Base-by-base conservation (phyloP, 2,888 invertebrate genomes). In the Onthophagus sagittarius region DNA sequence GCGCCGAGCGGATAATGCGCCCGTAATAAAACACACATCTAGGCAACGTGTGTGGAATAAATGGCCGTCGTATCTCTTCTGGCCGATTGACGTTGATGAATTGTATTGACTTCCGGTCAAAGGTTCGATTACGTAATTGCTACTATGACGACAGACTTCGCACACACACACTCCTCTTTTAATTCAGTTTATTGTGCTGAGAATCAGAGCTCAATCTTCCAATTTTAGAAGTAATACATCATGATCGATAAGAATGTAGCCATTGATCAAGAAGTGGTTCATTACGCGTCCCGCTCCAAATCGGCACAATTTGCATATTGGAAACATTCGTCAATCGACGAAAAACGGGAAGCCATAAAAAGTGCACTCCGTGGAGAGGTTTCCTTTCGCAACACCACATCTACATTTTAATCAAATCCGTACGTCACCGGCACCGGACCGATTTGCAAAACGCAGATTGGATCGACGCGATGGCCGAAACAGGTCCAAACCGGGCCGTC, bases 21-120 rank as follows among this genome's bases (percentile, higher is more conserved):
- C 71, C 70, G 72, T 74, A 74, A 74, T 74, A 74, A 74, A 74
- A 72, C 74, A 62, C 72, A 74, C 74, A 74, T 74, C 70, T 74
- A 63, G 69, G 72, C 65, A 67, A 65, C 74, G 74, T 70, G 72
- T 72, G 69, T 32, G 63, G 72, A 72, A 72, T 74, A 74, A 67
- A 67, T 67, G 67, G 23, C 23, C 67, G 23, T 23, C 64, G 64
- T 71, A 72, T 72, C 71, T 72, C 62, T 70, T 23, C 62, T 62
- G 39, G 53, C 15, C 64, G 72, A 67, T 67, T 67, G 72, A 72
- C 72, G 67, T 72, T 72, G 72, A 72, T 72, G 72, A 72, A 72
- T 72, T 31, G 67, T 39, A 65, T 39, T 15, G 33, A 32, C 65
- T 39, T 23, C 53, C 53, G 14, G 31, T 23, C 67, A n/a, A 23